A percentile compares a stretch with the other conserved stretches of the same genome.
These are phyloP conservation scores for Hiodon tergisus DNA, from an alignment of 2,113 vertebrate genomes.

Conservation along the genomic window DNA sequence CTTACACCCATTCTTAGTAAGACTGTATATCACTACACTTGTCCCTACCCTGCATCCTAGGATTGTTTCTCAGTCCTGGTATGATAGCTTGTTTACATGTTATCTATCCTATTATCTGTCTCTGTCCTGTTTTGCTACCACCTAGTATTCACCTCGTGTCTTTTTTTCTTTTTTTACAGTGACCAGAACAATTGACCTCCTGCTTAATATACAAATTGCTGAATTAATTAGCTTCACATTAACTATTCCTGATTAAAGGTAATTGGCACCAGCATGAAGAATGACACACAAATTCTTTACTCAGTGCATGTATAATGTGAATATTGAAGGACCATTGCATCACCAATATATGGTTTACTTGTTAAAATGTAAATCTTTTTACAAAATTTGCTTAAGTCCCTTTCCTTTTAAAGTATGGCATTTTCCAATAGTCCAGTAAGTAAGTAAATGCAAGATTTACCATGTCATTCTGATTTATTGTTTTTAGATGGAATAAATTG, in stretches of 20 bases:
- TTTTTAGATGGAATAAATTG: slow-evolving; percentile 15
- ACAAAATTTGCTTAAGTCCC: slow-evolving; percentile 15
- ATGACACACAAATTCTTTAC: not conserved
- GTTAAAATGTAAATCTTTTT: slow-evolving; percentile 22
- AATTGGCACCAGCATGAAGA: not conserved
- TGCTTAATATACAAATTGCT: not conserved
- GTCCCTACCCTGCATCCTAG: not conserved
- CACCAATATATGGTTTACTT: not conserved
- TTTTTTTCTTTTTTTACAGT: not conserved
- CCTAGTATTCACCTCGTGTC: not conserved
- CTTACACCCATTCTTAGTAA: too few relatives aligned
- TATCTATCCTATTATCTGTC: not conserved
- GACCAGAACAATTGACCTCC: not conserved
- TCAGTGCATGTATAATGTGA: not conserved
- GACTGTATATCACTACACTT: not conserved
- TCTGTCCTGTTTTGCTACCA: not conserved
- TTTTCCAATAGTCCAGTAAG: slow-evolving; percentile 7
- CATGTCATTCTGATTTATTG: slow-evolving; percentile 3
- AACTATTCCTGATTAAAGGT: not conserved
- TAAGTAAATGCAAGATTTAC: slow-evolving; percentile 15
- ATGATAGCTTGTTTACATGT: not conserved
- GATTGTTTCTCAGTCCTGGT: too few relatives aligned
- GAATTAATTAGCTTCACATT: not conserved
- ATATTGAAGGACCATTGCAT: too few relatives aligned
- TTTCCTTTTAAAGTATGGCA: slow-evolving; percentile 2